A percentile compares a stretch with the other conserved stretches of the same genome.
These are phyloP conservation scores for Gallinago jamesoni DNA, from an alignment of 2,113 vertebrate genomes.

Conservation along the genomic window DNA sequence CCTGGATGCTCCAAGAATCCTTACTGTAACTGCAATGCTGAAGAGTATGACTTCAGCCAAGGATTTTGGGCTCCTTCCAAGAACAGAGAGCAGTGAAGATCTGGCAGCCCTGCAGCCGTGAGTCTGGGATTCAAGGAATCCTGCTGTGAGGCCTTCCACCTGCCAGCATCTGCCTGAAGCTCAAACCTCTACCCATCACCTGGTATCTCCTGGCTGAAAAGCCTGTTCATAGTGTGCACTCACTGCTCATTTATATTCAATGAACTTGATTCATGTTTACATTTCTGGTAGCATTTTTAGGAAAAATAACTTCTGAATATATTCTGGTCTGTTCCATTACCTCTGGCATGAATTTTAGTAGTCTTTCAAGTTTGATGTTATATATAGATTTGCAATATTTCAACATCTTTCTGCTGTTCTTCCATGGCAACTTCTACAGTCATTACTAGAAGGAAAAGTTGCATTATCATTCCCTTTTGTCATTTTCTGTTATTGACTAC, in stretches of 20 bases:
- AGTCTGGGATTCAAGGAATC: neutral
- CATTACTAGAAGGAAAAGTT: neutral
- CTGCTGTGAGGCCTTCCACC: accelerated
- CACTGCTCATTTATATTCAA: neutral
- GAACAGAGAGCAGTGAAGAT: neutral
- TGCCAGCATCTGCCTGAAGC: neutral
- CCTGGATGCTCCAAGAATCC: neutral
- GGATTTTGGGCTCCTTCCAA: neutral
- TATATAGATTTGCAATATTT: neutral
- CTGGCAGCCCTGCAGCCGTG: neutral
- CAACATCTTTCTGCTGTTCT: neutral
- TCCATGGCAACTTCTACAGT: neutral
- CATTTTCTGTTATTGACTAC: neutral
- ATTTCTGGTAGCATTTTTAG: neutral
- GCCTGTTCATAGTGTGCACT: neutral
- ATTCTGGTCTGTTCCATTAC: neutral
- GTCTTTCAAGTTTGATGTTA: neutral
- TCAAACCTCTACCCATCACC: neutral
- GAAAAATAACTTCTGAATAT: neutral
- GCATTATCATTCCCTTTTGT: neutral
- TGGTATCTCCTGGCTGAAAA: neutral
- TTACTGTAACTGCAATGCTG: neutral
- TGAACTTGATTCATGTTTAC: neutral
- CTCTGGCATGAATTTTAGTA: neutral
- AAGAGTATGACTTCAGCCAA: neutral